Conservation (phyloP, 2,113 vertebrate genomes). For the Equus przewalskii region DNA sequence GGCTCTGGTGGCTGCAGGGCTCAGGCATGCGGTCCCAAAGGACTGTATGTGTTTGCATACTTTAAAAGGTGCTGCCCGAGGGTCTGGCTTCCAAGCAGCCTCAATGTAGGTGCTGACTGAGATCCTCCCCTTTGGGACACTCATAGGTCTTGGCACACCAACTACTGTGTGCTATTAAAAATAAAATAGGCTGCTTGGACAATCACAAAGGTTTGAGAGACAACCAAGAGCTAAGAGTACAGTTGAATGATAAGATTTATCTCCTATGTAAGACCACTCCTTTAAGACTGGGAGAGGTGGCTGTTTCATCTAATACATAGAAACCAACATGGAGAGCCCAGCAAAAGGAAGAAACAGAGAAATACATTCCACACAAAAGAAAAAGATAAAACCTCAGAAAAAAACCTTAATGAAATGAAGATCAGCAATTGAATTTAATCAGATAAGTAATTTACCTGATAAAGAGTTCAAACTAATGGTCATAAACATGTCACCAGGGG, state of each 20-base stretch:
- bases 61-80: background rate
- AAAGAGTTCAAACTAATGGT: background rate
- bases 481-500: background rate
- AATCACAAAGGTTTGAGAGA: background rate
- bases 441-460: background rate
- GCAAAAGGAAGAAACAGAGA: background rate
- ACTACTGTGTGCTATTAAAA: background rate
- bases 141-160: background rate
- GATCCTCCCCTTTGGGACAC: background rate
- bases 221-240: background rate
- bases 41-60: background rate
- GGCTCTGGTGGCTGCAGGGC: background rate
- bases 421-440: background rate
- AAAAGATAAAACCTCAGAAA: background rate
- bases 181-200: background rate
- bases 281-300: background rate
- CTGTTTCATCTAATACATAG: background rate
- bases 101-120: background rate
- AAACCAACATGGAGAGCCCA: background rate
- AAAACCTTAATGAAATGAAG: background rate
- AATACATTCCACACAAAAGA: background rate
- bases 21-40: background rate
- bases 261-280: background rate
- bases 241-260: background rate
- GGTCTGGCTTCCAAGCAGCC: background rate